These are phyloP conservation scores for Etheostoma cragini DNA, from an alignment of 2,113 vertebrate species.

Conservation along the genomic window DNA sequence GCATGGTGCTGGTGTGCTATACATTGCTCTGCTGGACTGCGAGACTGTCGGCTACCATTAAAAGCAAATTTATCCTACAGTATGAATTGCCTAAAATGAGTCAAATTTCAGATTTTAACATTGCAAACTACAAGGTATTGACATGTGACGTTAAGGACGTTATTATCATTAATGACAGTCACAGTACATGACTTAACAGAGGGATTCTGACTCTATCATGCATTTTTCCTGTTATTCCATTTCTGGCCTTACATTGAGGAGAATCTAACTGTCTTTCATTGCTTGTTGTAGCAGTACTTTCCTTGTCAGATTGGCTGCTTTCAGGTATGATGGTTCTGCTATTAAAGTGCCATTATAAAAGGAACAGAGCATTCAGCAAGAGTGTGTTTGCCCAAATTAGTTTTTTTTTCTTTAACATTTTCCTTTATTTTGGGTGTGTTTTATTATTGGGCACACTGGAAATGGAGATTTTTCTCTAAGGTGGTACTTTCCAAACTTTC, in stretches of 20 bases:
- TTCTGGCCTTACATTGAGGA: conserved; percentile 7
- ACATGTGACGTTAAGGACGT: background rate
- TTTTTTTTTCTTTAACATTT: background rate
- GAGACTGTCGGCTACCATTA: conserved; percentile 4
- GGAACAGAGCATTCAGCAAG: background rate
- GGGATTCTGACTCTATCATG: background rate
- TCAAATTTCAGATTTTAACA: conserved; percentile 3
- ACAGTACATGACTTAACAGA: background rate
- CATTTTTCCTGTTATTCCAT: conserved; percentile 12
- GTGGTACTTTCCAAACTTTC: background rate
- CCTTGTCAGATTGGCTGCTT: conserved; percentile 28
- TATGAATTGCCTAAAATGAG: background rate
- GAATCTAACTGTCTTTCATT: conserved; percentile 12
- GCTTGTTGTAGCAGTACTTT: conserved; percentile 23
- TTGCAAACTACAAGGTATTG: background rate
- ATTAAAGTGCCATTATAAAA: conserved; percentile 17
- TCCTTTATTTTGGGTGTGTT: background rate
- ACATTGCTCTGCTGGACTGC: conserved; percentile 1
- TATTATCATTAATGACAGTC: background rate
- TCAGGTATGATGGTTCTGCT: conserved; percentile 4
- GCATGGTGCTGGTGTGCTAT: background rate
- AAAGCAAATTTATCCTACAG: background rate
- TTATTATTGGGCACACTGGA: background rate
- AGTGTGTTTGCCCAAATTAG: background rate
- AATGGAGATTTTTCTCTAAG: background rate